Percentiles rank a stretch among this genome's conserved stretches.
Evolutionary conservation across 2,113 vertebrate species (phyloP).

Genomic region (Hyla sarda): DNA sequence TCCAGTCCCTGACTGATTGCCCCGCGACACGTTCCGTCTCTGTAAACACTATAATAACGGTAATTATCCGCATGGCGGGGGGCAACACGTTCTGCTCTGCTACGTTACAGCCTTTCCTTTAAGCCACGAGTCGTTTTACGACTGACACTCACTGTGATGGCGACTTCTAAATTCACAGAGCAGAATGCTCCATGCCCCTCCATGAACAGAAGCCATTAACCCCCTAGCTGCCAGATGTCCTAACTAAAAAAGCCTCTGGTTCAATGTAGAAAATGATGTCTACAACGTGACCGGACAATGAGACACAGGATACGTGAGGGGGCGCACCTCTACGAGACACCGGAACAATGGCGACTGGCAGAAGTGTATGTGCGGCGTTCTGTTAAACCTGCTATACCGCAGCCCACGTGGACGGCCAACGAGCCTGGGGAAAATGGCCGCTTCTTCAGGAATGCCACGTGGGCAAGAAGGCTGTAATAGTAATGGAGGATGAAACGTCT

Average conservation of each 20-base stretch:
- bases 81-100: background rate
- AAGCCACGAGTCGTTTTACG: background rate
- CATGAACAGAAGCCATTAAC: background rate
- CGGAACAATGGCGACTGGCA: background rate
- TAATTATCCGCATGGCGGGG: constrained; percentile 47
- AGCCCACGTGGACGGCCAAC: background rate
- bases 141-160: background rate
- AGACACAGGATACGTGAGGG: background rate
- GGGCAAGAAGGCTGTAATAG: background rate
- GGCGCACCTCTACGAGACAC: background rate
- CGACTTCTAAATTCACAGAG: background rate
- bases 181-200: background rate
- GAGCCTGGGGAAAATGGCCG: background rate
- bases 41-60: constrained; percentile 29
- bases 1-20: constrained; percentile 24
- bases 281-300: background rate
- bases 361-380: background rate
- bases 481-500: background rate
- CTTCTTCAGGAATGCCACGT: background rate
- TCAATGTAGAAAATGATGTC: background rate
- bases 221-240: background rate
- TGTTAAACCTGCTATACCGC: background rate
- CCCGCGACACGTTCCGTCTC: constrained; percentile 1
- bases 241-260: background rate
- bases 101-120: background rate